Percentiles rank a stretch among this genome's conserved stretches.
Evolutionary conservation across 2,888 invertebrate genomes (phyloP).

Genomic region (Dysmachus trigonus): DNA sequence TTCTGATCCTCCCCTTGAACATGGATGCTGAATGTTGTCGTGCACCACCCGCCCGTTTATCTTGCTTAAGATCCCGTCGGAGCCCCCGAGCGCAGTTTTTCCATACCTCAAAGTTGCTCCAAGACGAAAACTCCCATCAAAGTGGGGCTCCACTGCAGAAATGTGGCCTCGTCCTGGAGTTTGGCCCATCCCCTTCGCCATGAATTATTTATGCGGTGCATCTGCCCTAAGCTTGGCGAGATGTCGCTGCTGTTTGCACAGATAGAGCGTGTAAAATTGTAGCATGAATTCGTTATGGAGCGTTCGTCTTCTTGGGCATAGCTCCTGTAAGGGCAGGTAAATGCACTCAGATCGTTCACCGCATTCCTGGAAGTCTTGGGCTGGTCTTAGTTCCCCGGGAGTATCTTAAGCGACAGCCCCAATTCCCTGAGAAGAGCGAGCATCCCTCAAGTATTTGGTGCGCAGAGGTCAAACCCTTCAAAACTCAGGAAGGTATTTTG

Average conservation of each 20-base stretch:
- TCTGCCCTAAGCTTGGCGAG: not conserved
- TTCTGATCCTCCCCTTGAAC: not conserved
- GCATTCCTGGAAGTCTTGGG: not conserved
- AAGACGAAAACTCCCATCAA: not conserved
- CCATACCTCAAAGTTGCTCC: not conserved
- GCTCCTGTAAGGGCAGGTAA: not conserved
- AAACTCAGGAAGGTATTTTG: not conserved
- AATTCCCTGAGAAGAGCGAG: not conserved
- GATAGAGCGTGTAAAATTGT: slow-evolving; percentile 10
- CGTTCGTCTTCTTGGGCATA: not conserved
- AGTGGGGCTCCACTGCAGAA: not conserved
- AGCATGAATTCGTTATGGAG: not conserved
- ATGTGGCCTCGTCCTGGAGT: not conserved
- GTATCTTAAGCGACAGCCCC: not conserved
- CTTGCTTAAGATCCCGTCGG: not conserved
- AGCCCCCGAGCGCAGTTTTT: no score
- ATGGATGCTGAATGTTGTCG: not conserved
- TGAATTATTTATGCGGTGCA: slow-evolving; percentile 28
- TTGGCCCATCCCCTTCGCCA: not conserved
- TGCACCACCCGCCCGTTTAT: not conserved
- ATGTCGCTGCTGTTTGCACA: not conserved
- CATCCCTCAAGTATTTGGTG: not conserved
- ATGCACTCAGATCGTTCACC: not conserved
- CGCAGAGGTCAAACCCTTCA: not conserved
- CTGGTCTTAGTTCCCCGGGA: not conserved